Conservation (phyloP, 2,888 invertebrate genomes). For the Cephus pygmeus region DNA sequence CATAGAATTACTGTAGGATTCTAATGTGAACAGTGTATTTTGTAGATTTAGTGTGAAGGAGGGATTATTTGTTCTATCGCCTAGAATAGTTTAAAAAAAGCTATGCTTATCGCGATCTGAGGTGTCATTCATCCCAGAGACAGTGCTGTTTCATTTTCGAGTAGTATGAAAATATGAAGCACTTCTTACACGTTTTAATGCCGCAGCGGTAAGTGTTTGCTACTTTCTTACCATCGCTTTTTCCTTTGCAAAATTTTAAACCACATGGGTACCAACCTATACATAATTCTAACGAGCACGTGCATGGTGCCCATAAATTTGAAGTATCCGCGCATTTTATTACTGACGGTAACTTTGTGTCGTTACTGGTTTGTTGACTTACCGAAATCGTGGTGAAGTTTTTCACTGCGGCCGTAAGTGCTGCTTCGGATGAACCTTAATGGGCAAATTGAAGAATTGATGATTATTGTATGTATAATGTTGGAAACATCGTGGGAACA, state of each 20-base stretch:
- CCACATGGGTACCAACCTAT: conserved; percentile 98
- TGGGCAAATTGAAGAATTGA: too few relatives aligned
- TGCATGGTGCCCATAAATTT: conserved; percentile 79
- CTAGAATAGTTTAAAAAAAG: conserved; percentile 1
- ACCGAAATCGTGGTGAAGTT: conserved; percentile 74
- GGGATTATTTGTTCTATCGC: conserved; percentile 13
- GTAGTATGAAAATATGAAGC: conserved; percentile 88
- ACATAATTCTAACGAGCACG: conserved; percentile 88
- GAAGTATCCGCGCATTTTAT: conserved; percentile 75
- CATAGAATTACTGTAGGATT: too few relatives aligned
- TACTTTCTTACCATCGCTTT: conserved; percentile 75
- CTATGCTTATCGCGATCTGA: conserved; percentile 38
- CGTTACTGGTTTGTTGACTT: conserved; percentile 51
- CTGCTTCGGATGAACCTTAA: conserved; percentile 77
- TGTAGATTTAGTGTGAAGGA: conserved; percentile 19
- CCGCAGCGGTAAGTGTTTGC: conserved; percentile 87
- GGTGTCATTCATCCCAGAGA: conserved; percentile 81
- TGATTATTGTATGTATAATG: too few relatives aligned
- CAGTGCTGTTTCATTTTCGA: conserved; percentile 86
- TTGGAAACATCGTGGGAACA: too few relatives aligned
- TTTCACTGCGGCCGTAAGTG: conserved; percentile 78
- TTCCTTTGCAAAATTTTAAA: conserved; percentile 92
- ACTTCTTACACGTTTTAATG: conserved; percentile 93
- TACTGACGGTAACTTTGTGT: conserved; percentile 50
- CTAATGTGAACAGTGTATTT: too few relatives aligned